Conservation (phyloP, 2,888 invertebrate species). For the Corbicula japonica region DNA sequence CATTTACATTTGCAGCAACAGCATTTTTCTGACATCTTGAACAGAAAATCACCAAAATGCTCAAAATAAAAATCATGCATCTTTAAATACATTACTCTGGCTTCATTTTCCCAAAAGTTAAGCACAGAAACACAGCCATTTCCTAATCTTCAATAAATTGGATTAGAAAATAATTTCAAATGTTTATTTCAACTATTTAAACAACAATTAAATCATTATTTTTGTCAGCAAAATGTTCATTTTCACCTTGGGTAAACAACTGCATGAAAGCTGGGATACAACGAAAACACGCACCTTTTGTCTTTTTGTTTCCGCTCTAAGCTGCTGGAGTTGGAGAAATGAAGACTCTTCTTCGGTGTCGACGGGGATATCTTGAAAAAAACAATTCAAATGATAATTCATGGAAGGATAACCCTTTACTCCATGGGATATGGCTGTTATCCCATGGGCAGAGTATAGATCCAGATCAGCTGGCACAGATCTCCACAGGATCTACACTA, state of each 20-base stretch:
- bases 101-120: neutral
- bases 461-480: neutral
- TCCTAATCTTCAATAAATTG: neutral
- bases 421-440: too few species aligned
- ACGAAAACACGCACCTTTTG: constrained; percentile 55
- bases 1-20: too few species aligned
- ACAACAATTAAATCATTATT: neutral
- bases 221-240: neutral
- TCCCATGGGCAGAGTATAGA: neutral
- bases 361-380: constrained; percentile 81
- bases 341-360: constrained; percentile 70
- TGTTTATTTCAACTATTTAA: neutral
- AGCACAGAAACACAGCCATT: neutral
- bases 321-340: constrained; percentile 72
- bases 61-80: too few species aligned
- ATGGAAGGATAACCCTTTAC: too few species aligned
- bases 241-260: neutral
- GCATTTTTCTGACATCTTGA: too few species aligned
- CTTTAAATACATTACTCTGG: too few species aligned
- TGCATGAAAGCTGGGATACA: neutral
- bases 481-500: neutral
- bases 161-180: neutral
- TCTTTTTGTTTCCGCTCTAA: constrained; percentile 73
- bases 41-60: too few species aligned
- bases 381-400: too few species aligned